These are phyloP conservation scores for Oreonectes daqikongensis DNA, from an alignment of 2,797 vertebrate genomes.

Conservation along the genomic window DNA sequence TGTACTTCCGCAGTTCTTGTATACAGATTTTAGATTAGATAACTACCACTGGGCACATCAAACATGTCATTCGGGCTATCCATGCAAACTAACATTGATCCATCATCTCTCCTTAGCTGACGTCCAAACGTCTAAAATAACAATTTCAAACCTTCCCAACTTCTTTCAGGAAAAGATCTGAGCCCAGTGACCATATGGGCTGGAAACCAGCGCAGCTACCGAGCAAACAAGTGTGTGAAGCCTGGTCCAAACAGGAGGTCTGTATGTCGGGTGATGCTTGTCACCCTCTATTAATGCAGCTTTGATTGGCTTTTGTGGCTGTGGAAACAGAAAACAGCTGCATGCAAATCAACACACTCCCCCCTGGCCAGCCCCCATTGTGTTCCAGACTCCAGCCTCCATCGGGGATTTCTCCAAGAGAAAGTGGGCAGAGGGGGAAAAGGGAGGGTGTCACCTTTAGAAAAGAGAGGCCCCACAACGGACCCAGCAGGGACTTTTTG, in stretches of 20 bases:
- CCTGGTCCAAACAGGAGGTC: conserved; percentile 69
- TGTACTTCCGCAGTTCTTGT: not conserved
- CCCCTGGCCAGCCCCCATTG: conserved; percentile 85
- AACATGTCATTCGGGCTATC: not conserved
- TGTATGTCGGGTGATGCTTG: conserved; percentile 83
- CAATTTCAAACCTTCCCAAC: not conserved
- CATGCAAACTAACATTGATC: not conserved
- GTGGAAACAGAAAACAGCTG: conserved; percentile 95
- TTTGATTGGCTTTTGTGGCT: conserved; percentile 91
- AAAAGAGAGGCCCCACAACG: conserved; percentile 81
- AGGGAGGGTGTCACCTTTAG: conserved; percentile 82
- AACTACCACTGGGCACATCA: not conserved
- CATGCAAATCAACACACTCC: conserved; percentile 90
- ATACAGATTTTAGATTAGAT: not conserved
- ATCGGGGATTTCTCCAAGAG: conserved; percentile 86
- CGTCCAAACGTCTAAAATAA: not conserved
- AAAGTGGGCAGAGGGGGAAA: conserved; percentile 71
- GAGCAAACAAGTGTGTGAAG: conserved; percentile 66
- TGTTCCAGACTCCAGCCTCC: conserved; percentile 84
- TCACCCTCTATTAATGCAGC: conserved; percentile 86
- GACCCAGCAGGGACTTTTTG: conserved; percentile 80
- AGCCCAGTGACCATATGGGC: not conserved
- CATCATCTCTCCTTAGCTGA: not conserved
- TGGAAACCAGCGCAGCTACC: conserved; percentile 45
- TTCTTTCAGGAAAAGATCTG: not conserved